phyloP scores from a whole-genome alignment of 2,888 invertebrate species.

The Andrena camellia region DNA sequence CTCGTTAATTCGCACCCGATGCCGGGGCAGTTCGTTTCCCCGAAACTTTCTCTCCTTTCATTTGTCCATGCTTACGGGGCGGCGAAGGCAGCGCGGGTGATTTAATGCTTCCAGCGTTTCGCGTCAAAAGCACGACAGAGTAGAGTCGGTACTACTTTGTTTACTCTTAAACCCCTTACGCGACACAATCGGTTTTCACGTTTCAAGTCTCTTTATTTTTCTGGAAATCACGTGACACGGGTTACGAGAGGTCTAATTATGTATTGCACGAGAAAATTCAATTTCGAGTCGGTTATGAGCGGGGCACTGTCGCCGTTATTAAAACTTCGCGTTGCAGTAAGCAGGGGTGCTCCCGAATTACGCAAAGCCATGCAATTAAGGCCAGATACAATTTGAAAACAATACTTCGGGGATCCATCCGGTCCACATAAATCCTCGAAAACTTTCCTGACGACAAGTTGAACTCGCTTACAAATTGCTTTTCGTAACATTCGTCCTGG shows the following conservation, averaged over 20 bases:
- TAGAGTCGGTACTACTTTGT: not conserved
- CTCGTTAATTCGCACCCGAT: not conserved
- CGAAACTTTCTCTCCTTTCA: not conserved
- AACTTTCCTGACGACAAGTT: too few species aligned
- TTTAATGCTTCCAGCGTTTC: not conserved
- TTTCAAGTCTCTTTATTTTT: too few species aligned
- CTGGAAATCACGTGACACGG: too few species aligned
- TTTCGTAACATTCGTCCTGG: not conserved
- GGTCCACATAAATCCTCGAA: not conserved
- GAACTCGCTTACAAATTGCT: not conserved
- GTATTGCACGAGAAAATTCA: too few species aligned
- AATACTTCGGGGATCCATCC: not conserved
- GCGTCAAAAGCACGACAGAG: not conserved
- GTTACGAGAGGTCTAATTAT: too few species aligned
- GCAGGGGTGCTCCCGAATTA: not conserved
- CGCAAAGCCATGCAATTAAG: constrained; percentile 15
- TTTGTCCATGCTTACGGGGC: not conserved
- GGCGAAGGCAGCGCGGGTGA: not conserved
- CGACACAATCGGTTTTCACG: too few species aligned
- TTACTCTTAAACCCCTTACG: not conserved
- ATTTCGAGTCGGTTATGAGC: not conserved
- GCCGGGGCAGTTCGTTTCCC: not conserved
- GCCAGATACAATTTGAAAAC: not conserved
- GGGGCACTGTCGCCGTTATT: not conserved
- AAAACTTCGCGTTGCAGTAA: not conserved